Evolutionary conservation across 2,113 vertebrate genomes (phyloP).

Genomic region (Agelaius phoeniceus): DNA sequence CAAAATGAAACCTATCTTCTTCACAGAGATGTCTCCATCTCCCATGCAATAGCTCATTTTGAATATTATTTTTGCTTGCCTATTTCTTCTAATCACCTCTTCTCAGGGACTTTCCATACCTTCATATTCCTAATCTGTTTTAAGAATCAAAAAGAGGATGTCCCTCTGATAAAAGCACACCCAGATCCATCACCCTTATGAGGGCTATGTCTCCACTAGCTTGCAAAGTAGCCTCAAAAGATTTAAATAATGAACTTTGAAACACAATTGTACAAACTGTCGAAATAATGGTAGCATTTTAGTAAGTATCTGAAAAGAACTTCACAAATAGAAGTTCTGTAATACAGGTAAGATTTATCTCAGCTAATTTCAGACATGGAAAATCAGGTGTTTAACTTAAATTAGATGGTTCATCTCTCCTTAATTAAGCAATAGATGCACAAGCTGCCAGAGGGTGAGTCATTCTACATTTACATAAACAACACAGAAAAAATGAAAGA

Average conservation of each 20-base stretch:
- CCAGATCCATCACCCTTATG: not conserved
- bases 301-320: not conserved
- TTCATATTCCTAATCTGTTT: constrained; percentile 24
- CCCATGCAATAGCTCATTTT: not conserved
- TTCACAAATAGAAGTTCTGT: not conserved
- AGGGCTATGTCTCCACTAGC: not conserved
- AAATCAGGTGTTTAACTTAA: not conserved
- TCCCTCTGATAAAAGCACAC: not conserved
- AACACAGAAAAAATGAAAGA: not conserved
- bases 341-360: not conserved
- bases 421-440: not conserved
- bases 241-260: constrained; percentile 24
- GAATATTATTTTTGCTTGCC: not conserved
- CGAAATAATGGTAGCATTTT: not conserved
- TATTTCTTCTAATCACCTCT: not conserved
- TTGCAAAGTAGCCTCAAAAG: constrained; percentile 14
- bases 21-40: not conserved
- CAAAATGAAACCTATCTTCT: not conserved
- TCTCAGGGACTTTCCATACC: not conserved
- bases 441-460: not conserved
- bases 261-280: not conserved
- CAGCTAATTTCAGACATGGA: not conserved
- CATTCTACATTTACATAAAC: not conserved
- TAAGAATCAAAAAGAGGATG: constrained; percentile 4
- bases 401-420: not conserved